A percentile compares a stretch with the other conserved stretches of the same genome.
phyloP scores from a whole-genome alignment of 2,888 invertebrate genomes.

The Diarsia brunnea region DNA sequence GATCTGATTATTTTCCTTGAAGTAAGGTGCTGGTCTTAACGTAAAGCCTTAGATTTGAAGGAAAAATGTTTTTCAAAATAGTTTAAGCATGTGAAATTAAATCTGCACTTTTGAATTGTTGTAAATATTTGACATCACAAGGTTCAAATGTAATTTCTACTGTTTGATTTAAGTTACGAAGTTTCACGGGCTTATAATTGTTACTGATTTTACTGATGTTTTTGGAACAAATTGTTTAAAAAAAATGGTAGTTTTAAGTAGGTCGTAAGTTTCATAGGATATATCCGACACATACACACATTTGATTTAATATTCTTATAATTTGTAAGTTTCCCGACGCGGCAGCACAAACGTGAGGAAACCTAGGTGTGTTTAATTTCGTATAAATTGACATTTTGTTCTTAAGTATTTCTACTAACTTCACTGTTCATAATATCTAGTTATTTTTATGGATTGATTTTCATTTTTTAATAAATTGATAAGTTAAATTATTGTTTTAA shows the following conservation, averaged over 20 bases:
- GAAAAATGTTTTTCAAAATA: constrained; percentile 57
- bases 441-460: constrained; percentile 88
- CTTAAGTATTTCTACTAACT: constrained; percentile 81
- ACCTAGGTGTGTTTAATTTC: constrained; percentile 76
- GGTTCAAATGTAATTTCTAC: constrained; percentile 71
- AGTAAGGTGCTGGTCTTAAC: constrained; percentile 73
- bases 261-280: constrained; percentile 73
- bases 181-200: constrained; percentile 77
- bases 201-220: constrained; percentile 82
- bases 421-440: constrained; percentile 81
- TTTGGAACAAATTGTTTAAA: constrained; percentile 82
- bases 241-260: constrained; percentile 73
- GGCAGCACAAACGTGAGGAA: constrained; percentile 70
- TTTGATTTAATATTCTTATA: constrained; percentile 72
- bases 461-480: constrained; percentile 88
- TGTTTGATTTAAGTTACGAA: constrained; percentile 69
- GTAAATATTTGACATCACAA: constrained; percentile 87
- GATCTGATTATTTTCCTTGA: constrained; percentile 73
- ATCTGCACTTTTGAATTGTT: constrained; percentile 73
- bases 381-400: constrained; percentile 83
- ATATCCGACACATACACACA: constrained; percentile 73
- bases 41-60: constrained; percentile 58
- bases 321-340: constrained; percentile 64
- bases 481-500: constrained; percentile 69
- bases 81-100: constrained; percentile 61